Evolutionary conservation across 2,797 vertebrate species (phyloP).

Genomic region (Brachymystax lenok): DNA sequence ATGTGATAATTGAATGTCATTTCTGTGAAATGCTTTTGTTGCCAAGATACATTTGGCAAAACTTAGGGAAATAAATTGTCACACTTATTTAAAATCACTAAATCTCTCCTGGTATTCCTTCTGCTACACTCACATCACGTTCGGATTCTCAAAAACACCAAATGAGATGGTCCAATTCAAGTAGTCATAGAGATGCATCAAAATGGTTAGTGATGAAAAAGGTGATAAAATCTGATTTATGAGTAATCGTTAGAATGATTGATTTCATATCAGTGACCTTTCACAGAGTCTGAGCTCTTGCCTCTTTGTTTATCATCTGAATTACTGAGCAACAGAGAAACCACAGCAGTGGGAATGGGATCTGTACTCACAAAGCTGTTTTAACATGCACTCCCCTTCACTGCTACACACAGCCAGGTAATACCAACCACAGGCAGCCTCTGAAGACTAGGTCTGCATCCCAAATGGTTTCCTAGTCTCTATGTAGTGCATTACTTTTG

Average conservation of each 20-base stretch:
- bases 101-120: not conserved
- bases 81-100: slow-evolving; percentile 56
- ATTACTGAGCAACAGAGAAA: not conserved
- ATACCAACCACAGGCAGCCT: not conserved
- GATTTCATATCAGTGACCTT: not conserved
- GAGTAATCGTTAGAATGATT: not conserved
- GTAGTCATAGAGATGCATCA: not conserved
- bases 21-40: slow-evolving; percentile 89
- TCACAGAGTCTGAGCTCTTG: not conserved
- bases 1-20: slow-evolving; percentile 68
- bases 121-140: not conserved
- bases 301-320: not conserved
- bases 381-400: not conserved
- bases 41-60: slow-evolving; percentile 80
- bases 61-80: slow-evolving; percentile 80
- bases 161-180: not conserved
- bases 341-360: not conserved
- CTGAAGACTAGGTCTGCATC: not conserved
- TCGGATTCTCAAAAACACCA: not conserved
- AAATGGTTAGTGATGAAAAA: not conserved
- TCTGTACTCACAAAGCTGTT: slow-evolving; percentile 1
- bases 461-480: not conserved
- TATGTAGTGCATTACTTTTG: not conserved
- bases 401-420: not conserved
- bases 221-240: not conserved